phyloP scores from a whole-genome alignment of 2,888 invertebrate species.

The Hoplodrina blanda region DNA sequence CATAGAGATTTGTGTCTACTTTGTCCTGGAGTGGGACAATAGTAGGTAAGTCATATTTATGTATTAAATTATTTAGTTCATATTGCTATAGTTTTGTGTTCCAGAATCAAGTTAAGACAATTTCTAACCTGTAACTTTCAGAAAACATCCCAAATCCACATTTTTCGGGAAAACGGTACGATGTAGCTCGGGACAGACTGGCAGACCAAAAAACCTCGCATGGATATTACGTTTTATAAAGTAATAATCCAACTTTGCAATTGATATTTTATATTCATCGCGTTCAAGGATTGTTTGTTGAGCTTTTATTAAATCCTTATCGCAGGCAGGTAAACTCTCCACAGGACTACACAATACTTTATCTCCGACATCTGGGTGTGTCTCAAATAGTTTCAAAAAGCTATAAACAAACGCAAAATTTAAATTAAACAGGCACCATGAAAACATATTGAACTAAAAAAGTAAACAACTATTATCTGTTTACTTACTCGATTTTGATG shows the following conservation, averaged over 20 bases:
- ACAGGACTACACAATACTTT: slow-evolving; percentile 92
- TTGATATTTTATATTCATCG: slow-evolving; percentile 76
- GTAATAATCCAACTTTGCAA: slow-evolving; percentile 75
- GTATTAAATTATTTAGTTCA: no score
- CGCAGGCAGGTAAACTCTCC: slow-evolving; percentile 91
- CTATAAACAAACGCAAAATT: slow-evolving; percentile 82
- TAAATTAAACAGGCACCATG: background rate
- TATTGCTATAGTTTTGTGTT: no score
- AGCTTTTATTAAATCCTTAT: slow-evolving; percentile 91
- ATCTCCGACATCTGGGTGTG: slow-evolving; percentile 92
- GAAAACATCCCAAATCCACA: slow-evolving; percentile 93
- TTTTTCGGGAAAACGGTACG: slow-evolving; percentile 92
- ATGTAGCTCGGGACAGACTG: slow-evolving; percentile 93
- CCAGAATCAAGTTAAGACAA: background rate
- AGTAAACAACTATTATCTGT: background rate
- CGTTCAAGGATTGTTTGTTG: slow-evolving; percentile 90
- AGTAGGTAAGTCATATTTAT: no score
- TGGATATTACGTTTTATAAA: slow-evolving; percentile 92
- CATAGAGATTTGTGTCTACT: no score
- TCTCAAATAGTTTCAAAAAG: slow-evolving; percentile 93
- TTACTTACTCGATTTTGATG: slow-evolving; percentile 93
- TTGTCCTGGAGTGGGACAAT: no score
- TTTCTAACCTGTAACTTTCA: slow-evolving; percentile 92
- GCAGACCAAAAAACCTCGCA: slow-evolving; percentile 92
- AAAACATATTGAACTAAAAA: background rate